Evolutionary conservation across 2,888 invertebrate species (phyloP).

Genomic region (Electrophaes corylata): DNA sequence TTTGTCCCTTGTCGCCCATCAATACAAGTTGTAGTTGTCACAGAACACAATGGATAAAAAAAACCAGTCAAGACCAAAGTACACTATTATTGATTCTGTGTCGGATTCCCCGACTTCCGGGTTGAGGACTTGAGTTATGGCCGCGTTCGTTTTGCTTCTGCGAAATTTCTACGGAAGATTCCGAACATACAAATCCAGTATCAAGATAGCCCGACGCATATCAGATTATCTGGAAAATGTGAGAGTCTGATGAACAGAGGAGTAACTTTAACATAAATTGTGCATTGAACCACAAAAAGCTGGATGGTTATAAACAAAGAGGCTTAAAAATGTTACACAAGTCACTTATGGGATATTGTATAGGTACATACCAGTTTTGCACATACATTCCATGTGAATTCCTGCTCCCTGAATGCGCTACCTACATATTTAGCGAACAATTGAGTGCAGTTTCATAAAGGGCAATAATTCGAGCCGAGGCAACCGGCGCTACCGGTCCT

Average conservation of each 20-base stretch:
- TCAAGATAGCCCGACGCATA: conserved; percentile 6
- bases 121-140: conserved; percentile 39
- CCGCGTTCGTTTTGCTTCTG: conserved; percentile 35
- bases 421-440: conserved; percentile 44
- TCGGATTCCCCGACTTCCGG: conserved; percentile 51
- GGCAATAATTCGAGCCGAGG: conserved; percentile 65
- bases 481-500: conserved; percentile 74
- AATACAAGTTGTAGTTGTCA: conserved; percentile 51
- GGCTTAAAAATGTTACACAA: neutral
- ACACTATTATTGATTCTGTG: conserved; percentile 29
- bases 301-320: no score
- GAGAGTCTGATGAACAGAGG: neutral
- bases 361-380: conserved; percentile 1
- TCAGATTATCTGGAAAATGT: neutral
- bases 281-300: no score
- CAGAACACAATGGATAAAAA: conserved; percentile 54
- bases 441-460: conserved; percentile 54
- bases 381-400: conserved; percentile 15
- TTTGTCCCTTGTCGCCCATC: conserved; percentile 52
- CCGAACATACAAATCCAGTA: conserved; percentile 21
- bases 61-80: conserved; percentile 36
- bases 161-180: conserved; percentile 30
- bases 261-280: neutral
- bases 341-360: neutral
- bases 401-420: conserved; percentile 24